A percentile compares a stretch with the other conserved stretches of the same genome.
Conservation (phyloP, 2,797 vertebrate genomes). For the Orestias chungarensis region DNA sequence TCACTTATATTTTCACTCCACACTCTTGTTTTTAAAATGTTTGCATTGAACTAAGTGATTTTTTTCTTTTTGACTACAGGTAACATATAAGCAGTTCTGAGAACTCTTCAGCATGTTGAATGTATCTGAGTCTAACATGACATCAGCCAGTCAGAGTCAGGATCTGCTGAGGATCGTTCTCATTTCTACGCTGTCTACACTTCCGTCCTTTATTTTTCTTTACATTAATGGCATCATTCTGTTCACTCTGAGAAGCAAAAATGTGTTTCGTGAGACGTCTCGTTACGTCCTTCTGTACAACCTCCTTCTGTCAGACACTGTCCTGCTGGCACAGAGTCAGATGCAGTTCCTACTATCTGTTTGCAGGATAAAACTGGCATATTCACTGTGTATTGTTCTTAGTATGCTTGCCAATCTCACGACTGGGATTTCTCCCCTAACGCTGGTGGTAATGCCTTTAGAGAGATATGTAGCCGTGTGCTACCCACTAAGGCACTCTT, state of each 20-base stretch:
- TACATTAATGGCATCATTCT: conserved; percentile 62
- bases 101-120: not conserved
- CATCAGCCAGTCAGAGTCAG: not conserved
- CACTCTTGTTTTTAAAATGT: not conserved
- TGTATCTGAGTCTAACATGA: not conserved
- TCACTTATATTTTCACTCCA: not conserved
- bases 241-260: conserved; percentile 47
- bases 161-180: not conserved
- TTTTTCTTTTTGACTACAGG: not conserved
- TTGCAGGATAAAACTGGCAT: conserved; percentile 6
- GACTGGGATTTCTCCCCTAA: conserved; percentile 11
- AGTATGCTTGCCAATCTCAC: conserved; percentile 2
- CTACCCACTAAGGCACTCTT: conserved; percentile 17
- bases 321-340: conserved; percentile 37
- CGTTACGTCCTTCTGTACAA: conserved; percentile 56
- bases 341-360: conserved; percentile 26
- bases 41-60: not conserved
- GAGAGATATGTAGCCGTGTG: conserved; percentile 31
- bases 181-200: not conserved
- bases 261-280: conserved; percentile 12
- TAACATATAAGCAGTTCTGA: not conserved
- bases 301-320: conserved; percentile 58
- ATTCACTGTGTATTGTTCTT: conserved; percentile 40
- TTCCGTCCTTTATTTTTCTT: conserved; percentile 35
- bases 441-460: conserved; percentile 18